A percentile compares a stretch with the other conserved stretches of the same genome.
These are phyloP conservation scores for Leptodactylus fuscus DNA, from an alignment of 2,113 vertebrate genomes.

Conservation along the genomic window DNA sequence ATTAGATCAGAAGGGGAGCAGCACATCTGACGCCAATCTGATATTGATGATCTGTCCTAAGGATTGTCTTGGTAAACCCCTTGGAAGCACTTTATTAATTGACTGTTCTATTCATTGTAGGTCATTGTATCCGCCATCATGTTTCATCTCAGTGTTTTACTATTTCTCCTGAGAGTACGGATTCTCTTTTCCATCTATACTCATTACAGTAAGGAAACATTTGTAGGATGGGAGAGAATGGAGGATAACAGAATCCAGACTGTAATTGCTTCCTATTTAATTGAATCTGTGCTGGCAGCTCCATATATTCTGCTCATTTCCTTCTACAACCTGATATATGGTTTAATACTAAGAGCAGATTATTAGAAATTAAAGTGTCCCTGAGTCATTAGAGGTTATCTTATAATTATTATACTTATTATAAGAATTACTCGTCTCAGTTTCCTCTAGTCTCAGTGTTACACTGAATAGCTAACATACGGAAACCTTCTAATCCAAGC, in stretches of 20 bases:
- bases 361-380: neutral
- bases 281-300: neutral
- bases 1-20: too few relatives aligned
- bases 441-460: neutral
- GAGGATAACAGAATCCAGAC: neutral
- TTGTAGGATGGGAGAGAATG: neutral
- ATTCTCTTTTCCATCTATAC: too few relatives aligned
- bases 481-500: neutral
- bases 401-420: neutral
- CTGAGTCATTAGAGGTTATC: neutral
- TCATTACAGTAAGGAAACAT: neutral
- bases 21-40: too few relatives aligned
- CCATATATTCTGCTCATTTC: neutral
- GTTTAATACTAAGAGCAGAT: neutral
- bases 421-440: neutral
- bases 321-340: neutral
- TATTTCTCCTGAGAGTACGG: too few relatives aligned
- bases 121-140: too few relatives aligned
- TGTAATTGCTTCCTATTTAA: conserved; percentile 5
- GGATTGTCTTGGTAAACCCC: too few relatives aligned
- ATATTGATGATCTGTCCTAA: too few relatives aligned
- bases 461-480: neutral
- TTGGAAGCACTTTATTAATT: too few relatives aligned
- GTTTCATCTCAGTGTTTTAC: too few relatives aligned
- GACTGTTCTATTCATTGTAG: too few relatives aligned